phyloP scores from a whole-genome alignment of 1,140 invertebrate species.

The Calliphora vicina region DNA sequence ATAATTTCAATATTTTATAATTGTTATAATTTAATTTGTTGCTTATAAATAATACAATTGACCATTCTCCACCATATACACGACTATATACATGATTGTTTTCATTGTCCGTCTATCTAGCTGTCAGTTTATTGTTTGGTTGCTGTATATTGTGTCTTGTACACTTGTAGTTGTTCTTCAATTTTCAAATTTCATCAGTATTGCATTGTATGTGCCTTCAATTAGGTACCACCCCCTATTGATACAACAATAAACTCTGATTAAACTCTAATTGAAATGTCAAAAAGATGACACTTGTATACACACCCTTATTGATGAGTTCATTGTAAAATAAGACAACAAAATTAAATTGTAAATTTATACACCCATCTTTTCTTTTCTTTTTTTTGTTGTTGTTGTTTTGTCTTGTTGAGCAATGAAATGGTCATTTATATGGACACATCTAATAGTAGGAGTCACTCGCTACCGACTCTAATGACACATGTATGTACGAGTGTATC shows the following conservation, averaged over 20 bases:
- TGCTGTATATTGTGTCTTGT: too few relatives aligned
- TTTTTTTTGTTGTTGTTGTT: too few relatives aligned
- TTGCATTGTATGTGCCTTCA: background rate
- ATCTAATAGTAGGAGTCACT: background rate
- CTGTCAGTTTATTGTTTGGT: too few relatives aligned
- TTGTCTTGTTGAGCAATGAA: background rate
- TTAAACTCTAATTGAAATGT: conserved; percentile 35
- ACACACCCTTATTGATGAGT: conserved; percentile 35
- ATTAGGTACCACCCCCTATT: conserved; percentile 11
- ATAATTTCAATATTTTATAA: too few relatives aligned
- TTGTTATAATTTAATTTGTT: too few relatives aligned
- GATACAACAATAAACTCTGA: conserved; percentile 30
- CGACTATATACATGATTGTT: too few relatives aligned
- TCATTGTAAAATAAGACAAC: conserved; percentile 32
- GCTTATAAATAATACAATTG: too few relatives aligned
- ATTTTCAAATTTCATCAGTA: too few relatives aligned
- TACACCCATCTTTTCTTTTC: background rate
- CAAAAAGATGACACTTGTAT: conserved; percentile 30
- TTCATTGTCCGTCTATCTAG: too few relatives aligned
- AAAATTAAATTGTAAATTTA: conserved; percentile 31
- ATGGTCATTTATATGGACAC: background rate
- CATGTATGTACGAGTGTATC: background rate
- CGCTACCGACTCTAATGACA: too few relatives aligned
- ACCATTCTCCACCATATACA: too few relatives aligned
- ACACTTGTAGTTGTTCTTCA: too few relatives aligned